Evolutionary conservation across 2,113 vertebrate species (phyloP).

Genomic region (Grammomys surdaster): DNA sequence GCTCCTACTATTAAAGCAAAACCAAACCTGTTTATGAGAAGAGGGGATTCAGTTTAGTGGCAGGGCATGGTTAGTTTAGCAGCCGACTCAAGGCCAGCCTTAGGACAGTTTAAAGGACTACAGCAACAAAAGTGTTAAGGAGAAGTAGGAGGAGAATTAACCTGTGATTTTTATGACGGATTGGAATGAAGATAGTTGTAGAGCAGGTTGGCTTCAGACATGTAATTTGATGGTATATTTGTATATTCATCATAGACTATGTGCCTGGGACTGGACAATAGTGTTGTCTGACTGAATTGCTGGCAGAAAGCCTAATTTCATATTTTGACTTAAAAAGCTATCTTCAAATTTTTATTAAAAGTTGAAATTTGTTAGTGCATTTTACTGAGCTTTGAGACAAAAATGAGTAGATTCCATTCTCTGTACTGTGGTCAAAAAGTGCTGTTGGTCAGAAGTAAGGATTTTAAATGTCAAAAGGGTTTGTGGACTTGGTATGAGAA

Average conservation of each 20-base stretch:
- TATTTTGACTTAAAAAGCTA: conserved; percentile 50
- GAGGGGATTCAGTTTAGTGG: neutral
- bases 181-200: neutral
- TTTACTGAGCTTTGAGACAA: conserved; percentile 54
- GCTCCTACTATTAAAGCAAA: neutral
- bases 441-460: neutral
- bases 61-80: neutral
- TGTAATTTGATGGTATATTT: neutral
- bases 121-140: neutral
- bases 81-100: neutral
- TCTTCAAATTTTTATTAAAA: conserved; percentile 13
- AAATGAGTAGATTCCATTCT: conserved; percentile 4
- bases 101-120: neutral
- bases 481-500: conserved; percentile 32
- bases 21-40: neutral
- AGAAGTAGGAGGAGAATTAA: neutral
- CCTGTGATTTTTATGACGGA: neutral
- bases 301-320: neutral
- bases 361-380: conserved; percentile 32
- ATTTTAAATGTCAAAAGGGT: neutral
- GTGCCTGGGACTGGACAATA: neutral
- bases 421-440: neutral
- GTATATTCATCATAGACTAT: neutral
- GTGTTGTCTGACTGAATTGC: conserved; percentile 35
- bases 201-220: neutral